Evolutionary conservation across 2,797 vertebrate genomes (phyloP), one percentile per base, ranked within the genome.

Genomic region (Tapera naevia): DNA sequence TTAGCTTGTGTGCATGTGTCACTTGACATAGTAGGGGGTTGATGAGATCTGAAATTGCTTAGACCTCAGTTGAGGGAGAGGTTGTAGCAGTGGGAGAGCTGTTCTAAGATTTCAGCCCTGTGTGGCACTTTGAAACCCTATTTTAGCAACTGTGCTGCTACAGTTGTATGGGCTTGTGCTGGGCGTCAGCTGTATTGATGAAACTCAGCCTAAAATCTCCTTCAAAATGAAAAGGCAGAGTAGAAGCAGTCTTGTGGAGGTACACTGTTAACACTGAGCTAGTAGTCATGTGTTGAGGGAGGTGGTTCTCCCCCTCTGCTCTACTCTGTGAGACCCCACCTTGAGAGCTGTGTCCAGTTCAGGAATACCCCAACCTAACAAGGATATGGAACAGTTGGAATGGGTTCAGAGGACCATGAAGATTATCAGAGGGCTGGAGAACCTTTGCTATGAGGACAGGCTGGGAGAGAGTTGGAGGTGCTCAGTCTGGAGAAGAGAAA

Each of bases 1-100:
- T 58, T 17, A 84, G 18, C 27, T 69, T 65, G 27, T 0, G 0
- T 65, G 33, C 27, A 4, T 48, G 48, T 0, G 0, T 64, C 73
- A 13, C 32, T 90, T 0, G 1, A 51, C 45, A 10, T 86, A 65
- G 37, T 41, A 14, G 72, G 88, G 65, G 19, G 25, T 30, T 88
- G 82, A 67, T 83, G 37, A 57, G 61, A 6, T 80, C 28, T 65
- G 61, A 41, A 88, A 67, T 83, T 56, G 30, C 25, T 74, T 17
- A 65, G 23, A 41, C 9, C 46, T 82, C 67, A 12, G 23, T 2
- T 83, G 37, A 33, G 45, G 16, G 28, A 73, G 50, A 37, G 15
- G 12, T 41, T 11, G 16, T 45, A 23, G 41, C 62, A 58, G 37
- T 30, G 67, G 75, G 51, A 93, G 76, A 86, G 5, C 21, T 53